phyloP scores from a whole-genome alignment of 2,113 vertebrate genomes.

The Nothoprocta pentlandii region DNA sequence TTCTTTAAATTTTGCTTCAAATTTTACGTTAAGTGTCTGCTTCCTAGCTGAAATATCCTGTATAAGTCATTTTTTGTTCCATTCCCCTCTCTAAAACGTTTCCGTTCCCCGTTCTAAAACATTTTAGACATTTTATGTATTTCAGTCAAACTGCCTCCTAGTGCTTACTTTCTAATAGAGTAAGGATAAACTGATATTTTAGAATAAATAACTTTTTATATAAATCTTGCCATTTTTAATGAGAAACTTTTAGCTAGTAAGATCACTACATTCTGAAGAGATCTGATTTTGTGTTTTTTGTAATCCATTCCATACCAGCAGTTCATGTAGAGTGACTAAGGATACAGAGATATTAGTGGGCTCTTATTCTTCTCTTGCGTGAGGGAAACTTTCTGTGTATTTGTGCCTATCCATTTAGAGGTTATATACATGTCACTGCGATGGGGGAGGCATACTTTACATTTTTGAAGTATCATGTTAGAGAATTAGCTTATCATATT shows the following conservation, averaged over 20 bases:
- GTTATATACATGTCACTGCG: fast-evolving
- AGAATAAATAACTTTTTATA: not conserved
- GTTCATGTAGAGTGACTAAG: not conserved
- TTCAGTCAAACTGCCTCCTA: not conserved
- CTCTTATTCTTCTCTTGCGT: not conserved
- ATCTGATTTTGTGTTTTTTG: not conserved
- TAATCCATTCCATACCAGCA: not conserved
- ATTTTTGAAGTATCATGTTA: not conserved
- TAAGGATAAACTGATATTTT: not conserved
- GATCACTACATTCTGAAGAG: not conserved
- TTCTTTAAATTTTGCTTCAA: not conserved
- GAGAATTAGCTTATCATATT: not conserved
- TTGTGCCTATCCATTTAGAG: not conserved
- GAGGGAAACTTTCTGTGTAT: not conserved
- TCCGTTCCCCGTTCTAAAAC: too few relatives aligned
- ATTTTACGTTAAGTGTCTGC: not conserved
- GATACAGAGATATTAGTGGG: not conserved
- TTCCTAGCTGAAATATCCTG: not conserved
- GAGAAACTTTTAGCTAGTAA: not conserved
- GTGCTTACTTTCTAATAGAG: not conserved
- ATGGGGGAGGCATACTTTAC: not conserved
- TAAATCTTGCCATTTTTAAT: not conserved
- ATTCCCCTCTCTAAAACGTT: not conserved
- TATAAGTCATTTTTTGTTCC: not conserved
- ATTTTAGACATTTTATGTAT: not conserved